Conservation (phyloP, 2,113 vertebrate genomes). For the Malurus alboscapulatus region DNA sequence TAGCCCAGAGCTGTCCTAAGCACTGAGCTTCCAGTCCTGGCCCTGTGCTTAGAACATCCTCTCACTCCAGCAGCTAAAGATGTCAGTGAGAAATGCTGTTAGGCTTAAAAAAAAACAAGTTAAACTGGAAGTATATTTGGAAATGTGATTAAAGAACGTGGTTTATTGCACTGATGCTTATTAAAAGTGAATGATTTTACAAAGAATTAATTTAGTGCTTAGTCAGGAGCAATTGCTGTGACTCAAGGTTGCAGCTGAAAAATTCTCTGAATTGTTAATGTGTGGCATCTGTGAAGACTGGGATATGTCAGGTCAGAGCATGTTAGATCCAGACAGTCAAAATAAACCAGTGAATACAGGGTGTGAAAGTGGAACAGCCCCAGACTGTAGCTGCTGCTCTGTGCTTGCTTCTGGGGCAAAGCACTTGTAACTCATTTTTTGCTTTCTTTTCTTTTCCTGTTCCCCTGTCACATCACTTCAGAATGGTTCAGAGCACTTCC, state of each 20-base stretch:
- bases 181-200: neutral
- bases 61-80: neutral
- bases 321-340: neutral
- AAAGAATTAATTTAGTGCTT: neutral
- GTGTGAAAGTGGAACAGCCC: neutral
- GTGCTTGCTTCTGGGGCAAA: neutral
- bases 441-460: neutral
- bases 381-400: neutral
- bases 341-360: neutral
- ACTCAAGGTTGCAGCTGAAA: neutral
- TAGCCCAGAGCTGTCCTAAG: neutral
- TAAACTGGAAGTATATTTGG: neutral
- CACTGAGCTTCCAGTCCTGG: accelerated
- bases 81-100: neutral
- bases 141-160: neutral
- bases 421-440: neutral
- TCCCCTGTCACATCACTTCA: accelerated
- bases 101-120: neutral
- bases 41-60: neutral
- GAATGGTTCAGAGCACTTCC: neutral
- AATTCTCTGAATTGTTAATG: neutral
- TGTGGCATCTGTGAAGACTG: neutral
- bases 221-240: neutral
- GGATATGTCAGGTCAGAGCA: neutral
- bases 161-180: neutral